Base-by-base conservation (phyloP, 2,113 vertebrate genomes). In the Amphiprion percula region DNA sequence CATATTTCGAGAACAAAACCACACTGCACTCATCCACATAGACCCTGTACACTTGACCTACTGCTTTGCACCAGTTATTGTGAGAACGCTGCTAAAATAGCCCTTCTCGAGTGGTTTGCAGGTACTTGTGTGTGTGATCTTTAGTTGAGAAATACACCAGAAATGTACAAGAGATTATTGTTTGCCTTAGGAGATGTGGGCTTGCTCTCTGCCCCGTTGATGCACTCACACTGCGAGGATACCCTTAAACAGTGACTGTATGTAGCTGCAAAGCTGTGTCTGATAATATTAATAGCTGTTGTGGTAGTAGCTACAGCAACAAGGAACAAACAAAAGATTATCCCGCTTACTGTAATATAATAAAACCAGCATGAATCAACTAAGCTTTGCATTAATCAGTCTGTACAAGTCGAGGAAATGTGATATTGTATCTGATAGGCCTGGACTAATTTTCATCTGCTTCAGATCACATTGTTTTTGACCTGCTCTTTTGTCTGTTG, bases 311-410 rank as follows among this genome's bases (percentile, higher is more conserved):
- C 46, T 50, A 63, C 58, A 70, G 65, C 55, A 79, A 60, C 62
- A 62, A 78, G 28, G 46, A 70, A 54, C 62, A 83, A 76, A 79
- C 55, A 68, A 67, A 77, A 55, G 26, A 77, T 68, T 44, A 68
- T 39, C 56, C 56, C 55, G 47, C 59, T 69, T 49, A 74, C 46
- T 15, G 5, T 74, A 66, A 87, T 56, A 54, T 55, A 21, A 66
- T 77, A 10, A 64, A 65, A 65, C 47, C 61, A 17, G 55, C 73
- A 77, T 65, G 46, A 79, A 68, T 14, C 9, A 28, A 37, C 49
- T 26, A 30, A 23, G 65, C 37, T 64, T 68, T 65, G 52, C 58
- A 80, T 73, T 50, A 50, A 61, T 77, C 47, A 72, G 47, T 61
- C n/a, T 55, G n/a, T 46, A 62, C 24, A 58, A 30, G 1, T 62